phyloP scores from a whole-genome alignment of 1,140 invertebrate genomes.

The Frieseomelitta varia region DNA sequence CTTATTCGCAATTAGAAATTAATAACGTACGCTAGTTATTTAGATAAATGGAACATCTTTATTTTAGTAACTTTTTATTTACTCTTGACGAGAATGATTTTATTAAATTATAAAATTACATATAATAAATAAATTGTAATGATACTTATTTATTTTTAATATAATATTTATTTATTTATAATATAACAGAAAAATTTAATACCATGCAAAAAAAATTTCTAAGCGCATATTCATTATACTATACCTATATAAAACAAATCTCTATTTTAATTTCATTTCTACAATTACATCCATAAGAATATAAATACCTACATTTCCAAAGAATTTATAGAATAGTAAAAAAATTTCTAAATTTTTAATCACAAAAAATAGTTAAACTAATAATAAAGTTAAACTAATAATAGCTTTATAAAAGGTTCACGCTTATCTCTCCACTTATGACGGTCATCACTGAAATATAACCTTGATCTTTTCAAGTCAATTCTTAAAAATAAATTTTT shows the following conservation, averaged over 20 bases:
- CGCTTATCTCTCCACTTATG: constrained; percentile 22
- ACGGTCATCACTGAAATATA: neutral
- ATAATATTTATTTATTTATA: too few relatives aligned
- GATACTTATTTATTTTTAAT: too few relatives aligned
- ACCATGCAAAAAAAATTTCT: too few relatives aligned
- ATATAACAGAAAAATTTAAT: too few relatives aligned
- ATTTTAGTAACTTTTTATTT: neutral
- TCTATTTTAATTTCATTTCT: neutral
- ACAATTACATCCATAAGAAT: neutral
- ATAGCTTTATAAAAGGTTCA: neutral
- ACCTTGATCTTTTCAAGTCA: constrained; percentile 32
- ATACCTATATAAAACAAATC: neutral
- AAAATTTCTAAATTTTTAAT: neutral
- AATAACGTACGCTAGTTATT: neutral
- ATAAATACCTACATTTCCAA: neutral
- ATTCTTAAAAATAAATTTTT: neutral
- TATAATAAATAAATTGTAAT: neutral
- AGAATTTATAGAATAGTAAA: neutral
- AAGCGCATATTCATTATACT: too few relatives aligned
- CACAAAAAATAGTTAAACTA: neutral
- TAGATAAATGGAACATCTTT: neutral
- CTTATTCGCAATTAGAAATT: neutral
- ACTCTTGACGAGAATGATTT: neutral
- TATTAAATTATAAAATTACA: neutral
- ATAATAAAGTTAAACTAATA: neutral